Evolutionary conservation across 2,113 vertebrate species (phyloP).

Genomic region (Rafetus swinhoei): DNA sequence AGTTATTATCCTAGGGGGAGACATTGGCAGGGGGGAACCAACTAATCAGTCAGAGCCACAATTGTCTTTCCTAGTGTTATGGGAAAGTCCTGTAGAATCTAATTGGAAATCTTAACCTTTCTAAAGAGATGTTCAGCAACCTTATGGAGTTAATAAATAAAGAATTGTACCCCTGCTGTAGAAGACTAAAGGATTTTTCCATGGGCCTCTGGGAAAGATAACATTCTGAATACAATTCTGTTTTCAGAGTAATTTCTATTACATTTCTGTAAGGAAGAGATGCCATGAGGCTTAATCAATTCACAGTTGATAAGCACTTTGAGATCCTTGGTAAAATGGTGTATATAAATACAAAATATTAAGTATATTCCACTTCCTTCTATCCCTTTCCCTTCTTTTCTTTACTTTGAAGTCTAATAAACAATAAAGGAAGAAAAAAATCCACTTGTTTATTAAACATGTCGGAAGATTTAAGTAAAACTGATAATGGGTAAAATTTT

Average conservation of each 20-base stretch:
- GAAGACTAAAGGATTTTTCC: slow-evolving; percentile 16
- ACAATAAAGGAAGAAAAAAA: not conserved
- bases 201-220: not conserved
- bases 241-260: slow-evolving; percentile 3
- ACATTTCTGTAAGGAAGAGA: not conserved
- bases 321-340: not conserved
- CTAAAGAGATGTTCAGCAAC: not conserved
- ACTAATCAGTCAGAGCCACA: not conserved
- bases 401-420: not conserved
- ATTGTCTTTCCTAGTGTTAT: not conserved
- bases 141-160: not conserved
- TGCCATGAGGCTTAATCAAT: not conserved
- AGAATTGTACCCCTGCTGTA: not conserved
- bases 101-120: not conserved
- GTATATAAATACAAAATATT: fast-evolving
- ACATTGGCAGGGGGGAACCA: not conserved
- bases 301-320: not conserved
- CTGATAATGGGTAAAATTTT: not conserved
- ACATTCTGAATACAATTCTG: not conserved
- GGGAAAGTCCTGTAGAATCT: not conserved
- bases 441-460: not conserved
- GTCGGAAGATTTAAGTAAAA: not conserved
- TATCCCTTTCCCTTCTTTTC: not conserved
- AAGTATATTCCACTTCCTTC: not conserved
- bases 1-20: not conserved